These are phyloP conservation scores for Otis tarda DNA, from an alignment of 2,113 vertebrate genomes.

Conservation along the genomic window DNA sequence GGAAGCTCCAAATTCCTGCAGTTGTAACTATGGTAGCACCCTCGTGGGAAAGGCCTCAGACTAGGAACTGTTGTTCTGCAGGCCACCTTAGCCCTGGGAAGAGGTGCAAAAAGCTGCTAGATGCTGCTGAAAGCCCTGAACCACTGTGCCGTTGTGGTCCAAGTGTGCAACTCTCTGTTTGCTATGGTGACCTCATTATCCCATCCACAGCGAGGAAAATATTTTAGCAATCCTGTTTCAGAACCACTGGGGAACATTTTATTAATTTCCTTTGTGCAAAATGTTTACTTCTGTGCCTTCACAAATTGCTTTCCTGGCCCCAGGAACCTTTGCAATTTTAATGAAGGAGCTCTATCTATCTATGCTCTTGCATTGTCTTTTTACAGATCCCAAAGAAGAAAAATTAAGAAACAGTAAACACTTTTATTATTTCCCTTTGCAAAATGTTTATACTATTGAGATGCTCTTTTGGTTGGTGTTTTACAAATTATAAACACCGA, in stretches of 20 bases:
- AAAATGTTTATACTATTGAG: not conserved
- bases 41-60: not conserved
- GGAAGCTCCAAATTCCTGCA: not conserved
- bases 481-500: not conserved
- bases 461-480: not conserved
- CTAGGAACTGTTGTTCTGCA: not conserved
- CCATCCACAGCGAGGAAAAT: not conserved
- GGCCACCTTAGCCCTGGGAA: not conserved
- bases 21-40: not conserved
- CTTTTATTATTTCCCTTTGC: not conserved
- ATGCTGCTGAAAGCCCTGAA: not conserved
- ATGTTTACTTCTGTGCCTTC: conserved; percentile 40
- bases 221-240: not conserved
- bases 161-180: not conserved
- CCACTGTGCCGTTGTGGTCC: not conserved
- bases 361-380: not conserved
- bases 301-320: conserved; percentile 21
- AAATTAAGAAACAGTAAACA: not conserved
- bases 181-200: not conserved
- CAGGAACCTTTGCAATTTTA: conserved; percentile 38
- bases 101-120: not conserved
- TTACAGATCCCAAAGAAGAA: not conserved
- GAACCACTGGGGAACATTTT: conserved; percentile 18
- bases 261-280: conserved; percentile 36
- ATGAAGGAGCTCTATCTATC: not conserved